Evolutionary conservation across 1,140 invertebrate genomes (phyloP).

Genomic region (Calycopis cecrops): DNA sequence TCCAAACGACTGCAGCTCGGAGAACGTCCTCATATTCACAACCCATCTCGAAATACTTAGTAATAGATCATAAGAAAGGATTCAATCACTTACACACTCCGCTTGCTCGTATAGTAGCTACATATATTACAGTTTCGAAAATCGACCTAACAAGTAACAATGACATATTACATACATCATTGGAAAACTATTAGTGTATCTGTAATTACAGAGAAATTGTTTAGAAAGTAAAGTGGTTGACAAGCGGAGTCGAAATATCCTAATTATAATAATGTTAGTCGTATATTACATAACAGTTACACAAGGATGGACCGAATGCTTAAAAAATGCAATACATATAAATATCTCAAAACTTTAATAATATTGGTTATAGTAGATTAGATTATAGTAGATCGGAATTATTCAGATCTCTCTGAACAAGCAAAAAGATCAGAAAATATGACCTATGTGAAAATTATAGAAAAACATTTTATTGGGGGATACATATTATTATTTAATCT

Average conservation of each 20-base stretch:
- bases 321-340: conserved; percentile 9
- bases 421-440: conserved; percentile 6
- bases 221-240: neutral
- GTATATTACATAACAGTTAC: conserved; percentile 7
- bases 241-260: conserved; percentile 15
- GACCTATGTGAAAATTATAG: neutral
- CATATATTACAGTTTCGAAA: too few relatives aligned
- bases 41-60: conserved; percentile 31
- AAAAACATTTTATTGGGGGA: too few relatives aligned
- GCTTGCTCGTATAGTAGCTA: conserved; percentile 9
- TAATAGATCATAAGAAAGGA: conserved; percentile 34
- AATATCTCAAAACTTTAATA: conserved; percentile 9
- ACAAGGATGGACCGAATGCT: conserved; percentile 6
- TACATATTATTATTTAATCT: too few relatives aligned
- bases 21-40: conserved; percentile 27
- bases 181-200: too few relatives aligned
- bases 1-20: conserved; percentile 25
- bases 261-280: conserved; percentile 10
- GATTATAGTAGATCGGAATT: neutral
- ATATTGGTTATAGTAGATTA: neutral
- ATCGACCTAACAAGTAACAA: too few relatives aligned
- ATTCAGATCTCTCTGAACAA: neutral
- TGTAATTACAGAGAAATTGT: neutral
- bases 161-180: too few relatives aligned
- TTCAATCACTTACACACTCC: conserved; percentile 26